Conservation (phyloP, 1,140 invertebrate genomes). For the Dreissena polymorpha region DNA sequence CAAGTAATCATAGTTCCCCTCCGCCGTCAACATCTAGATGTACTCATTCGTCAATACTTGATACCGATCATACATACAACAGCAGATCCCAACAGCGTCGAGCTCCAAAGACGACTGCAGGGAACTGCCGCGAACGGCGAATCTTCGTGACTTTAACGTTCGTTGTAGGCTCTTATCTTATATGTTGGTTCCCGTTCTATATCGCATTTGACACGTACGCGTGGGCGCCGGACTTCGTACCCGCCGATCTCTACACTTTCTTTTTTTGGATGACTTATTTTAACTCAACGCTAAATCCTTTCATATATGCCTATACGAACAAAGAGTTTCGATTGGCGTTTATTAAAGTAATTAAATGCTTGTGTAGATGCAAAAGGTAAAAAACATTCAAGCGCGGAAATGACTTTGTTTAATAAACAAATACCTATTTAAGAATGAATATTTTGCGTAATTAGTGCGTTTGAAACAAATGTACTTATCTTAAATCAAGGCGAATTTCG, state of each 20-base stretch:
- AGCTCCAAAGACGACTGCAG: not conserved
- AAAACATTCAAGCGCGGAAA: not conserved
- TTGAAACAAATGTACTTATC: too few relatives aligned
- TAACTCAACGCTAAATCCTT: slow-evolving; percentile 68
- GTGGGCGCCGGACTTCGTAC: slow-evolving; percentile 56
- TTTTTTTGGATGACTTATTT: slow-evolving; percentile 66
- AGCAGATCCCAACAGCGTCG: not conserved
- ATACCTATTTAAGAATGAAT: too few relatives aligned
- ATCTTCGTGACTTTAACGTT: slow-evolving; percentile 61
- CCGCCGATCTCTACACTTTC: slow-evolving; percentile 54
- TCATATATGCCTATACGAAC: slow-evolving; percentile 67
- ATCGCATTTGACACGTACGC: slow-evolving; percentile 60
- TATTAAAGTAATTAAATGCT: slow-evolving; percentile 80
- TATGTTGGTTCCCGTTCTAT: slow-evolving; percentile 64
- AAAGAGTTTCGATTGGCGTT: slow-evolving; percentile 61
- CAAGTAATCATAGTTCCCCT: not conserved
- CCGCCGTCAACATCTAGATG: not conserved
- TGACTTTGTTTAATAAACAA: too few relatives aligned
- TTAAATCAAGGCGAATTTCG: too few relatives aligned
- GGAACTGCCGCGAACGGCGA: slow-evolving; percentile 17
- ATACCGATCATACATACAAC: not conserved
- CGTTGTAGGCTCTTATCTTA: slow-evolving; percentile 52
- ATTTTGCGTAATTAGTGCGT: too few relatives aligned
- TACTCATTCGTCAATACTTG: not conserved
- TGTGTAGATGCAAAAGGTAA: slow-evolving; percentile 13